phyloP scores from a whole-genome alignment of 2,113 vertebrate genomes.

The Macrotis lagotis region DNA sequence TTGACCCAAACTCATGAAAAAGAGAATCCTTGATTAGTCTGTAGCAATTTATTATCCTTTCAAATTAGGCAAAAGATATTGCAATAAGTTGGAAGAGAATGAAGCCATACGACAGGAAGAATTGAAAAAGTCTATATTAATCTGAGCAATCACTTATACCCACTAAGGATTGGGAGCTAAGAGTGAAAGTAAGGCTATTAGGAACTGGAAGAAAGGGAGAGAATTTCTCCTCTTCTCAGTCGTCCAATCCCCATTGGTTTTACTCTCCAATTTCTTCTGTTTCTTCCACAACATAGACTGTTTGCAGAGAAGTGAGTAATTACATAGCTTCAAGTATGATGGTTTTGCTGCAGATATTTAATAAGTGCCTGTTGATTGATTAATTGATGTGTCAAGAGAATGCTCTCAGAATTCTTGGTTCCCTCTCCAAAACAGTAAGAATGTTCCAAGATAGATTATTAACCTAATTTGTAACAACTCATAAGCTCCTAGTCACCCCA shows the following conservation, averaged over 20 bases:
- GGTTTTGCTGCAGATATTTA: not conserved
- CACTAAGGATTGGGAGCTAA: not conserved
- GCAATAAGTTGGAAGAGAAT: not conserved
- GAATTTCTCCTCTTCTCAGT: not conserved
- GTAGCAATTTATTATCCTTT: not conserved
- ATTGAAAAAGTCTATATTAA: not conserved
- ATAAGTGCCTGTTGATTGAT: not conserved
- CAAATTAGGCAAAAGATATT: not conserved
- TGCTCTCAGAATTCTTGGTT: not conserved
- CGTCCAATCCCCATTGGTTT: not conserved
- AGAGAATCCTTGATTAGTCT: not conserved
- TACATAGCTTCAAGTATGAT: not conserved
- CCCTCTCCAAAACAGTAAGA: not conserved
- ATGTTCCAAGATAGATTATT: slow-evolving; percentile 4
- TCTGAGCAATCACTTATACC: not conserved
- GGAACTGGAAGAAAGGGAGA: not conserved
- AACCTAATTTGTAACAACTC: not conserved
- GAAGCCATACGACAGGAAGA: not conserved
- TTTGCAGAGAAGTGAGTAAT: not conserved
- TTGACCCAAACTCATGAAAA: not conserved
- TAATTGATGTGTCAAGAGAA: not conserved
- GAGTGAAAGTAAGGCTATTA: not conserved
- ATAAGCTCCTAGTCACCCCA: not conserved
- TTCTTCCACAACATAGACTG: not conserved
- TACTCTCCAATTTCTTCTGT: not conserved